Evolutionary conservation across 2,797 vertebrate species (phyloP), one percentile per base, ranked within the genome.

Genomic region (Orestias chungarensis): DNA sequence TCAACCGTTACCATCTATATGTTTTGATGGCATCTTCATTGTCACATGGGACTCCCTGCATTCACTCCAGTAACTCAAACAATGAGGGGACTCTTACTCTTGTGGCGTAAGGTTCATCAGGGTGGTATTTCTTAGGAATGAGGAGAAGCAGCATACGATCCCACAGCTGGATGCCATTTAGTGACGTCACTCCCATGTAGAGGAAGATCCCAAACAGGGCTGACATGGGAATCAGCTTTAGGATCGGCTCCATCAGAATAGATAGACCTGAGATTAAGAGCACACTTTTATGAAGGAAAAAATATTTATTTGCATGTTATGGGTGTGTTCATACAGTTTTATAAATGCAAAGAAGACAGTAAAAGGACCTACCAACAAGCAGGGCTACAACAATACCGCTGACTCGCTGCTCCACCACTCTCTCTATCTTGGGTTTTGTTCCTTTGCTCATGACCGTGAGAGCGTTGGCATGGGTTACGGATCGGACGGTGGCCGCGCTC

Each of bases 161-260:
- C 12, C 96, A 99, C 61, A 99, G 90, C 90, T 99, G 98, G 87
- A 99, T 97, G 64, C 97, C 97, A 0, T 95, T 97, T 57, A 99
- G 96, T 3, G 98, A 99, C 0, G 98, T 99, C 68, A 99, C 94
- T 0, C 98, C 98, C 98, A 99, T 99, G 90, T 99, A 99, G 68
- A 99, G 95, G 85, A 99, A 99, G 88, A 99, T 99, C 79, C 98
- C 98, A 0, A 99, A 98, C 75, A 99, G 92, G 59, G 97, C 97
- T 0, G 98, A 87, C 91, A 99, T 89, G 0, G 98, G 97, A 77
- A 99, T 97, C 89, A 93, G 79, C 88, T 95, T 97, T 29, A 99
- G 90, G 84, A 99, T 93, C 0, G 96, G 96, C 86, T 97, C 97
- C 96, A 99, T 97, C 68, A 98, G 89, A 87, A 99, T 97, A 49